phyloP scores from a whole-genome alignment of 2,113 vertebrate species.

The Apus apus region DNA sequence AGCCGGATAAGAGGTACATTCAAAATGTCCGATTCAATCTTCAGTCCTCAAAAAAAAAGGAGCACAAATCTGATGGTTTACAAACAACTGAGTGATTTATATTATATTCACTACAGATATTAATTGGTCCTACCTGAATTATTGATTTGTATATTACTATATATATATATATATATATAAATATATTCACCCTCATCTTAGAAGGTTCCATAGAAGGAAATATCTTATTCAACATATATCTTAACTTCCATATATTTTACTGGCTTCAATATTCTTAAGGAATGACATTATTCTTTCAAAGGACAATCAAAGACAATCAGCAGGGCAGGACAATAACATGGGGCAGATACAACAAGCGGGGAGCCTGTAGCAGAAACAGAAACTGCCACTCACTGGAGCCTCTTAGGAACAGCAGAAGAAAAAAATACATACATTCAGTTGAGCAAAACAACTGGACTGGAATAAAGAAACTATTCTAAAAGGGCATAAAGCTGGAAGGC shows the following conservation, averaged over 20 bases:
- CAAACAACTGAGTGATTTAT: neutral
- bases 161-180: too few species aligned
- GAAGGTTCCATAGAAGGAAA: too few species aligned
- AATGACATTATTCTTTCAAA: neutral
- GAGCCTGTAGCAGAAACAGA: neutral
- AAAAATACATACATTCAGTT: neutral
- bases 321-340: neutral
- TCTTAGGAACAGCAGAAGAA: neutral
- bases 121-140: neutral
- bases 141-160: neutral
- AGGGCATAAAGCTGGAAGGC: neutral
- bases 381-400: neutral
- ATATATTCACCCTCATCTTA: too few species aligned
- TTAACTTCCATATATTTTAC: neutral
- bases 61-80: neutral
- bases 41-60: neutral
- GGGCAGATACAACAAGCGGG: neutral
- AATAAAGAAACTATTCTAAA: neutral
- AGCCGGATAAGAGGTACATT: neutral
- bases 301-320: neutral
- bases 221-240: too few species aligned
- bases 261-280: neutral
- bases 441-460: neutral
- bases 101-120: neutral
- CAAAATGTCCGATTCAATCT: neutral